These are phyloP conservation scores for Murina feae DNA, from an alignment of 2,113 vertebrate species.

Conservation along the genomic window DNA sequence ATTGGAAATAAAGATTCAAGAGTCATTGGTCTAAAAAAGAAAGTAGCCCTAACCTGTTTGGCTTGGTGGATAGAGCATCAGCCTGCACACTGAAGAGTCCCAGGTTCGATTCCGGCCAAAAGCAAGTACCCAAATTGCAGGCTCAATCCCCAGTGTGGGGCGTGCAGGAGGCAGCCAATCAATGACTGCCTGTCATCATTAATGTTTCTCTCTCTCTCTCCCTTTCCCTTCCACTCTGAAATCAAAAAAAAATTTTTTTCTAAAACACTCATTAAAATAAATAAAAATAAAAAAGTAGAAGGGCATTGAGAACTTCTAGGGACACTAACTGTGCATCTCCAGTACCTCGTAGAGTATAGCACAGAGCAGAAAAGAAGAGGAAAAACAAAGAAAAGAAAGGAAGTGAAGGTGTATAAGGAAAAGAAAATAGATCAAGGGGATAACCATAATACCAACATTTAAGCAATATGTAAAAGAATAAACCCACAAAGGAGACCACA, in stretches of 20 bases:
- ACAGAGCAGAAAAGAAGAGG: neutral
- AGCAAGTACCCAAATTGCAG: too few species aligned
- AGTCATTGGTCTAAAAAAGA: neutral
- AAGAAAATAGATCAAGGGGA: neutral
- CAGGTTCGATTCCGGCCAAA: too few species aligned
- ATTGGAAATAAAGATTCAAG: conserved; percentile 7
- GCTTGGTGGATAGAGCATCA: too few species aligned
- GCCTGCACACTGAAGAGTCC: too few species aligned
- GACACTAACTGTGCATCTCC: neutral
- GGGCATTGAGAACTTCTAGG: neutral
- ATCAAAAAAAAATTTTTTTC: too few species aligned
- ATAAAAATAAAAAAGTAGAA: neutral
- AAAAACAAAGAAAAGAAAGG: neutral
- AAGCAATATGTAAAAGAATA: neutral
- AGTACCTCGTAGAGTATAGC: neutral
- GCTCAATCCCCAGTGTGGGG: too few species aligned
- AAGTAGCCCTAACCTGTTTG: neutral
- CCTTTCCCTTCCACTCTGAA: too few species aligned
- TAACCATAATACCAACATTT: neutral
- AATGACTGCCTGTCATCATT: too few species aligned
- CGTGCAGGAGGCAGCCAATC: too few species aligned
- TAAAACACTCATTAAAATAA: too few species aligned
- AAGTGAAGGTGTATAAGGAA: neutral
- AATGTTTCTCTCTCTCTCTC: too few species aligned
- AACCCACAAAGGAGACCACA: neutral